These are phyloP conservation scores for Anarsia innoxiella DNA, from an alignment of 2,888 invertebrate genomes.

Conservation along the genomic window DNA sequence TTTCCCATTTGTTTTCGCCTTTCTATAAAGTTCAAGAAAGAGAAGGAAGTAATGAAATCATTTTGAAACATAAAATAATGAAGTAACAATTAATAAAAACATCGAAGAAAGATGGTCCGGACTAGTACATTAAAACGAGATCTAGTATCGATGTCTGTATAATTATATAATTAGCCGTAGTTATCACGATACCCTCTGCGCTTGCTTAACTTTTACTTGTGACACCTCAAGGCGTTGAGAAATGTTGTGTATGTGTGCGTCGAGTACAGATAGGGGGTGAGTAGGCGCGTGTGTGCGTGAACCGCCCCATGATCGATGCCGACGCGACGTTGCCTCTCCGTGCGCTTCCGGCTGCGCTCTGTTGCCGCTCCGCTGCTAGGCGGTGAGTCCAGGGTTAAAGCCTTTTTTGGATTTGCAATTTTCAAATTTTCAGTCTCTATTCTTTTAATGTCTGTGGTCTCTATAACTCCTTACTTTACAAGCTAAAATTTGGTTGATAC, in stretches of 20 bases:
- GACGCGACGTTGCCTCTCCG: conserved; percentile 78
- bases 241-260: conserved; percentile 19
- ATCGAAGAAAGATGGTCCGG: too few species aligned
- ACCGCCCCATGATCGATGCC: conserved; percentile 77
- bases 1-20: too few species aligned
- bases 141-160: too few species aligned
- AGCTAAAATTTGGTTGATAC: too few species aligned
- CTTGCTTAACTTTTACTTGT: conserved; percentile 13
- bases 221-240: conserved; percentile 30
- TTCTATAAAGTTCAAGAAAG: too few species aligned
- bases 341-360: conserved; percentile 75
- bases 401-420: conserved; percentile 28
- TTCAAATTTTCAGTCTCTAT: conserved; percentile 22
- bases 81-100: too few species aligned
- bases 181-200: not conserved
- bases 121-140: too few species aligned
- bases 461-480: too few species aligned
- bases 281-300: conserved; percentile 33
- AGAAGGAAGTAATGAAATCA: too few species aligned
- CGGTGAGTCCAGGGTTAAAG: conserved; percentile 42
- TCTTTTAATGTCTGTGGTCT: too few species aligned
- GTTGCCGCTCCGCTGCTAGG: conserved; percentile 51
- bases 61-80: too few species aligned
- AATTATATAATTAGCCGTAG: too few species aligned
- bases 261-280: conserved; percentile 9